Percentiles rank a stretch among this genome's conserved stretches.
Conservation (phyloP, 1,140 invertebrate species). For the Ostrea edulis region DNA sequence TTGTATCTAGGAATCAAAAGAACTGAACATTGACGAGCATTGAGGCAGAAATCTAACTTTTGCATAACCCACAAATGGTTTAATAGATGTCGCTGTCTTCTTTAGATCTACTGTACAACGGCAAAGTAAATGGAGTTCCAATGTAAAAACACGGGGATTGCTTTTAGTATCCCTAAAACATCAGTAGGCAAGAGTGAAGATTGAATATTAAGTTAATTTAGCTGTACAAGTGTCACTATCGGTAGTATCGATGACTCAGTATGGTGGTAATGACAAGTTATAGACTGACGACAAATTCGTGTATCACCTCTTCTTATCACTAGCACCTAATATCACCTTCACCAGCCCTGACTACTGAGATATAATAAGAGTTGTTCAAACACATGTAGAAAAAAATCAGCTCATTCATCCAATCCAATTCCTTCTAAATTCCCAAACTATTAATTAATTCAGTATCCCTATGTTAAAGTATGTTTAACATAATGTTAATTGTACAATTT, state of each 20-base stretch:
- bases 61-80: neutral
- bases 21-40: neutral
- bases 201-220: slow-evolving; percentile 11
- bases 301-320: neutral
- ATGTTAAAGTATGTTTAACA: no score
- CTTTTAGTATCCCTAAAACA: neutral
- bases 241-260: neutral
- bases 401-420: no score
- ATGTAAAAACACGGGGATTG: neutral
- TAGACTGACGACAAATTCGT: neutral
- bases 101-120: neutral
- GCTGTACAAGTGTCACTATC: neutral
- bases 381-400: no score
- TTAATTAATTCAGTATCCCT: no score
- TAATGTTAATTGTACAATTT: no score
- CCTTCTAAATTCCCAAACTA: no score
- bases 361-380: neutral
- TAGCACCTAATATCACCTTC: neutral
- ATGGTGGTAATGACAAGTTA: neutral
- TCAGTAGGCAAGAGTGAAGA: neutral
- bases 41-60: neutral
- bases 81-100: neutral
- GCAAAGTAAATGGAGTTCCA: neutral
- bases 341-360: neutral
- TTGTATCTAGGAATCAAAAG: neutral